These are phyloP conservation scores for Brachyhypopomus occidentalis DNA, from an alignment of 2,113 vertebrate species.

Conservation along the genomic window DNA sequence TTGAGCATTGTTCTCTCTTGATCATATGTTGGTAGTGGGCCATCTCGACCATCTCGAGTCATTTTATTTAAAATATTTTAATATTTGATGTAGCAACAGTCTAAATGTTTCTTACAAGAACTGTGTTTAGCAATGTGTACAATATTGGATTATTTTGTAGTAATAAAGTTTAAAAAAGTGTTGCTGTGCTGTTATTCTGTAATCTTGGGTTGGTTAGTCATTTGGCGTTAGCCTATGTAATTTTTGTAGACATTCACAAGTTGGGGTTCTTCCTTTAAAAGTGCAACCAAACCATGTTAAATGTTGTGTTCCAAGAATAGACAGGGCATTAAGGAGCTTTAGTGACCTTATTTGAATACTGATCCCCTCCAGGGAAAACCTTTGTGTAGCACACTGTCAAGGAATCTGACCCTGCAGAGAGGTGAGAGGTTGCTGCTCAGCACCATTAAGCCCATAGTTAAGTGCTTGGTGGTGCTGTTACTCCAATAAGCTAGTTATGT, in stretches of 20 bases:
- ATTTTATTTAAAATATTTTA: slow-evolving; percentile 18
- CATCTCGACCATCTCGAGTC: neutral
- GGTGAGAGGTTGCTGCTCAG: neutral
- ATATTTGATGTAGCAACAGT: neutral
- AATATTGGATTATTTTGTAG: neutral
- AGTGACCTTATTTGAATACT: slow-evolving; percentile 44
- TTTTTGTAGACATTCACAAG: neutral
- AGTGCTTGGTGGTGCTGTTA: neutral
- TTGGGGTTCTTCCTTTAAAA: neutral
- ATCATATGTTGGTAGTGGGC: neutral
- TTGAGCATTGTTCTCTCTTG: neutral
- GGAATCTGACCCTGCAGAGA: slow-evolving; percentile 14
- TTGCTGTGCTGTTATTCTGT: neutral
- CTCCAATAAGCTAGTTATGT: neutral
- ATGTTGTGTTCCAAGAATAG: slow-evolving; percentile 41
- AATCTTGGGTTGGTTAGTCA: neutral
- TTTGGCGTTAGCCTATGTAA: neutral
- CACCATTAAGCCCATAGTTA: neutral
- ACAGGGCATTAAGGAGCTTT: slow-evolving; percentile 57
- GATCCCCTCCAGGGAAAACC: slow-evolving; percentile 35
- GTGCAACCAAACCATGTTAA: slow-evolving; percentile 25
- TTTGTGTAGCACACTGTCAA: slow-evolving; percentile 24
- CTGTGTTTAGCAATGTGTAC: neutral
- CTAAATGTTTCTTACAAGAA: neutral
- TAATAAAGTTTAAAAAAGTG: slow-evolving; percentile 27